A percentile compares a stretch with the other conserved stretches of the same genome.
Evolutionary conservation across 2,888 invertebrate species (phyloP).

Genomic region (Lamellibrachia satsuma): DNA sequence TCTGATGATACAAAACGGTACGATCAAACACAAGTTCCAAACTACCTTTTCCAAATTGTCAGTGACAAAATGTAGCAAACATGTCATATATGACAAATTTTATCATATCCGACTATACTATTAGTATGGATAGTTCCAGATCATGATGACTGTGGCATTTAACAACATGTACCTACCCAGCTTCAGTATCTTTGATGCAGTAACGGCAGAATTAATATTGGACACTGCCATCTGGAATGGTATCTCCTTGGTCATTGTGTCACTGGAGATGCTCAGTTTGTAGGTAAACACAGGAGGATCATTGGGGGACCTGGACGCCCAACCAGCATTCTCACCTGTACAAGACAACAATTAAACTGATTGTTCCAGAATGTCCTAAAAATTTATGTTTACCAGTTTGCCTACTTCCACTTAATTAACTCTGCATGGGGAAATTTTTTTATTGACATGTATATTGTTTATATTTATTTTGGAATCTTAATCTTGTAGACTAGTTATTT

Average conservation of each 20-base stretch:
- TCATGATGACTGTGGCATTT: too few species aligned
- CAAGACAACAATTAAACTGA: background rate
- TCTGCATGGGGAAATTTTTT: too few species aligned
- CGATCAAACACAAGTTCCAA: background rate
- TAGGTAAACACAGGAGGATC: background rate
- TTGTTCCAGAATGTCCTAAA: background rate
- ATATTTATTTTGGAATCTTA: too few species aligned
- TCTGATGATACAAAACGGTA: background rate
- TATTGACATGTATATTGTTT: too few species aligned
- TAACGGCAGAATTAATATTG: background rate
- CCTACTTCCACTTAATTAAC: too few species aligned
- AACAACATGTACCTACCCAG: background rate
- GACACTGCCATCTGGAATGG: background rate
- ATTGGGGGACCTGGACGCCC: background rate
- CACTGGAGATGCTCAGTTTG: background rate
- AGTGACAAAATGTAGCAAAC: background rate
- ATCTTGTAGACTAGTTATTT: too few species aligned
- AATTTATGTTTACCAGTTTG: too few species aligned
- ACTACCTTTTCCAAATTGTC: background rate
- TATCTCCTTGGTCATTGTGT: background rate
- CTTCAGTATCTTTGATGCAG: background rate
- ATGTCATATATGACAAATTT: too few species aligned
- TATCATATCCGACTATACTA: too few species aligned
- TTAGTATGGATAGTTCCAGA: too few species aligned
- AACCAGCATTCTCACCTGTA: background rate